phyloP scores from a whole-genome alignment of 2,797 vertebrate species.

The Chloroceryle amazona region DNA sequence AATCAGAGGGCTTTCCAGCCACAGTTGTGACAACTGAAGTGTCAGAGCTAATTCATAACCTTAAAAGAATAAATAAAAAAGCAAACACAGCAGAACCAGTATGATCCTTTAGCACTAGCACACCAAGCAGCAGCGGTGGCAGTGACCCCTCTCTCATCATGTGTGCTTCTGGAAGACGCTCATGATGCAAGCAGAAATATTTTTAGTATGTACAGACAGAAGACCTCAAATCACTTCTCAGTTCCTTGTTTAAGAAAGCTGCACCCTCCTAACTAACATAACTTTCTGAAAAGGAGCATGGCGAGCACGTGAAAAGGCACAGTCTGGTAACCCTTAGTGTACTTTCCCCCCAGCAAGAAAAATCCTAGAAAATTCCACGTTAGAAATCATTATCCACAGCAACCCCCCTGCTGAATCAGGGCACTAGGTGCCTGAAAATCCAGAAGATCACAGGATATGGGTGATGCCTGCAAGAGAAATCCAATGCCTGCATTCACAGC shows the following conservation, averaged over 20 bases:
- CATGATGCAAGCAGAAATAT: constrained; percentile 29
- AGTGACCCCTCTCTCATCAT: not conserved
- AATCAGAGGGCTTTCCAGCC: not conserved
- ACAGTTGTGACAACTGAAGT: not conserved
- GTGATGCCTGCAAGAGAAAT: not conserved
- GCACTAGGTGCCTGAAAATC: not conserved
- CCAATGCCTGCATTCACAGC: not conserved
- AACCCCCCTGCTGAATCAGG: not conserved
- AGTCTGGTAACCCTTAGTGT: not conserved
- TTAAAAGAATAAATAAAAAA: not conserved
- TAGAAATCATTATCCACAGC: not conserved
- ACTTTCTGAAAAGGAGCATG: not conserved
- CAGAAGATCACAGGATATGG: not conserved
- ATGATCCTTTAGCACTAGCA: not conserved
- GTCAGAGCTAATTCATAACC: not conserved
- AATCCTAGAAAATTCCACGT: not conserved
- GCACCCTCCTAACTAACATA: not conserved
- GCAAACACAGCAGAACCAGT: not conserved
- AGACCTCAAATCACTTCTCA: constrained; percentile 48
- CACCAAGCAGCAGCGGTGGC: not conserved
- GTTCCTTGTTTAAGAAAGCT: constrained; percentile 34
- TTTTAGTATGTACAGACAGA: constrained; percentile 58
- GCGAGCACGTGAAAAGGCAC: not conserved
- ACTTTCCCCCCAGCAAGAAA: not conserved
- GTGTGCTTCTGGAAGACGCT: not conserved